Percentiles rank a stretch among this genome's conserved stretches.
These are phyloP conservation scores for Taxidea taxus DNA, from an alignment of 2,113 vertebrate species.

Conservation along the genomic window DNA sequence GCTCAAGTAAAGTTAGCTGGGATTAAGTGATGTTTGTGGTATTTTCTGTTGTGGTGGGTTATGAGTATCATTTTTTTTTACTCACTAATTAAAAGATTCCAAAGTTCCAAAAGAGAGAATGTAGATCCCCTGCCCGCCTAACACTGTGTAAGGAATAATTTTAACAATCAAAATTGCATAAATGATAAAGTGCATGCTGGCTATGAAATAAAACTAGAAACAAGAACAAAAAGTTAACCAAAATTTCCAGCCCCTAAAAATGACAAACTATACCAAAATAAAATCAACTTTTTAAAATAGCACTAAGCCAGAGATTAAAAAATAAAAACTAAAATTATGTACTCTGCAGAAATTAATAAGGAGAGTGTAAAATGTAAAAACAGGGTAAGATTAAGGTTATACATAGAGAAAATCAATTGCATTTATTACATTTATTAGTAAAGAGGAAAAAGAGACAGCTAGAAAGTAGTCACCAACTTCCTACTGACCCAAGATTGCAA, in stretches of 20 bases:
- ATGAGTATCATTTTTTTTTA: not conserved
- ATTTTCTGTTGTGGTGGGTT: not conserved
- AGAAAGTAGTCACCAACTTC: not conserved
- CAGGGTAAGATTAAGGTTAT: not conserved
- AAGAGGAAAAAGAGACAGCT: not conserved
- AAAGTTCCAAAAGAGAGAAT: not conserved
- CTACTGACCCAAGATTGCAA: not conserved
- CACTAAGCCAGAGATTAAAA: not conserved
- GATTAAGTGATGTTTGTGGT: not conserved
- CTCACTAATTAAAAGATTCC: not conserved
- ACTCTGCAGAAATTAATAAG: conserved; percentile 4
- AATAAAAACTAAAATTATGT: not conserved
- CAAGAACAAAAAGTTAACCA: not conserved
- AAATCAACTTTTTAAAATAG: conserved; percentile 2
- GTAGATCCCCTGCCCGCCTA: not conserved
- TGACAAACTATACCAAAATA: not conserved
- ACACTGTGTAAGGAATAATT: not conserved
- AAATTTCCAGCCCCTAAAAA: not conserved
- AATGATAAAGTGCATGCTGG: not conserved
- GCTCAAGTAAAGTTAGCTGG: not conserved
- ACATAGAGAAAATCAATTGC: not conserved
- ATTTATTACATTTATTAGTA: conserved; percentile 8
- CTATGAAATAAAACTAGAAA: conserved; percentile 18
- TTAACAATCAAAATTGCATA: not conserved
- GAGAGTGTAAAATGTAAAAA: not conserved